Base-by-base conservation (phyloP, 2,113 vertebrate species). In the Xiphias gladius region DNA sequence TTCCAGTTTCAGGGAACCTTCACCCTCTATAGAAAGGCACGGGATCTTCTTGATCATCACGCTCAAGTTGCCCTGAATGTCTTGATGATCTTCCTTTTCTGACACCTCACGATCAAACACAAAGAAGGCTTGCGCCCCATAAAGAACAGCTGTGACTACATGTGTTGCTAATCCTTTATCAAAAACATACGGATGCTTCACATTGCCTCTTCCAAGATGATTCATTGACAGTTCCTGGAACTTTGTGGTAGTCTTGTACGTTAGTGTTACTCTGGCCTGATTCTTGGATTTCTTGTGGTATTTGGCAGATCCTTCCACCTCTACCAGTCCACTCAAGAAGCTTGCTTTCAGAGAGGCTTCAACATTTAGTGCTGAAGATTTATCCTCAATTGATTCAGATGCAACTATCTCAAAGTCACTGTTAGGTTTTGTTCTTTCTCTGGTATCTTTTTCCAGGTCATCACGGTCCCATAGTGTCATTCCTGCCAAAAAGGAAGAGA, bases 81-180 rank as follows among this genome's bases (percentile, higher is more conserved):
- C 68, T 58, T 89, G 79, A 22, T 76, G 52, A 6, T 68, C 1
- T 65, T 92, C 92, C 0, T n/a, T n/a, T 22, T 88, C 69, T 2
- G 90, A 90, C 1, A 88, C 64, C 7, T 93, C 86, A 39, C 48
- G 76, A 48, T 93, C 91, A 80, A 94, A 94, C 24, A 93, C 83
- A 81, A 93, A 93, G 76, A 92, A 94, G 7, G 90, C 93, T 70
- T 92, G 86, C 1, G 89, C 92, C 0, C 92, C 92, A 20, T 91
- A 92, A 35, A 93, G 87, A 12, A 94, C 32, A 3, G 16, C 93
- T 35, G 89, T 91, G 30, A 93, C 91, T 1, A 94, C 89, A 68
- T 93, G 92, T 41, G 92, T 91, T 17, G 88, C 92, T 67, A 81
- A 24, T 6, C 81, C 2, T 68, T 80, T 0, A 0, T 92, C 86